Base-by-base conservation (phyloP, 2,888 invertebrate species). In the Callosobruchus maculatus region DNA sequence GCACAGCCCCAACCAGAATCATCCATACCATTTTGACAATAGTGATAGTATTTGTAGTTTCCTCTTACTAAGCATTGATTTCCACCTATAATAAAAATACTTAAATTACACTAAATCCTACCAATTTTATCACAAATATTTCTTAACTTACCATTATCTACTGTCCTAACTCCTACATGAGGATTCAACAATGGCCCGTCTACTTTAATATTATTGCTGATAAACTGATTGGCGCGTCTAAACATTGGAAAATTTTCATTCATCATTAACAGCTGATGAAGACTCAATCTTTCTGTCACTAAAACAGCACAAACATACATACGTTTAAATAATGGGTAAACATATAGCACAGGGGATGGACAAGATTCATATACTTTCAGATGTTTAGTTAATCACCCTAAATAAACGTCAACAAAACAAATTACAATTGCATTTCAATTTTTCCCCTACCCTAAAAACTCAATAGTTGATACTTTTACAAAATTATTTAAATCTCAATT, bases 1-100 rank as follows among this genome's bases (percentile, higher is more conserved):
- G 99, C 99, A 88, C 99, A 99, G 3, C 99, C 99, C 99, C 99
- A 99, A n/a, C 97, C 97, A 85, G 95, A 94, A 83, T 99, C 99
- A 86, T 98, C 94, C 85, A 97, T 92, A 79, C 92, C 91, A 83
- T 98, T 95, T 86, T 98, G 98, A 93, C 97, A 94, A 86, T 99
- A 99, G 87, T 99, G 99, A 85, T 97, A 94, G 87, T 99, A 99
- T 21, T 93, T 89, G 85, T 99, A 99, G 77, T 92, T 90, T 0
- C 99, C 99, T 77, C 92, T 89, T 1, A 99, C 93, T 31, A 93
- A 77, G 68, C 88, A 88, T 75, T 89, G 83, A 79, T 89, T 88
- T 69, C 90, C 90, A 76, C 87, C 89, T 68, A 20, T 1, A 67
- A 70, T 75, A 67, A 72, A 74, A 49, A 49, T 49, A 49, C 49